Percentiles rank a stretch among this genome's conserved stretches.
Evolutionary conservation across 1,140 invertebrate genomes (phyloP).

Genomic region (Tetranychus urticae): DNA sequence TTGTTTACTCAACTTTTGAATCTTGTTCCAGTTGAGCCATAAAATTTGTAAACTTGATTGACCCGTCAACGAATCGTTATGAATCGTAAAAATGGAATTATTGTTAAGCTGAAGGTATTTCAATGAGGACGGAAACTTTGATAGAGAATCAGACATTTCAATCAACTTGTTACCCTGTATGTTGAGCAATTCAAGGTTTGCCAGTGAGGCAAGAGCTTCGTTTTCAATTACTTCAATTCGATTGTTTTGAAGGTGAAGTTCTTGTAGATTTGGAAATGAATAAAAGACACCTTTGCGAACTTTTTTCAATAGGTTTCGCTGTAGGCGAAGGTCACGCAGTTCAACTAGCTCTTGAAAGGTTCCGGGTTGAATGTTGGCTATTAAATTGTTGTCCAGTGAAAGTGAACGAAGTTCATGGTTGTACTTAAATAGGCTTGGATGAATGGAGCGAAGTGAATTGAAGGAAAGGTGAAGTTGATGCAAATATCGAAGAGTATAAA

Average conservation of each 20-base stretch:
- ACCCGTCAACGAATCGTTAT: slow-evolving; percentile 47
- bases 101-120: slow-evolving; percentile 61
- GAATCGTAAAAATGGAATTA: slow-evolving; percentile 48
- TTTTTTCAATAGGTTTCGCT: slow-evolving; percentile 50
- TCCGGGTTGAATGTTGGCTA: slow-evolving; percentile 47
- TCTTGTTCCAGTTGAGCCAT: slow-evolving; percentile 57
- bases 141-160: slow-evolving; percentile 52
- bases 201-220: slow-evolving; percentile 52
- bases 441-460: slow-evolving; percentile 54
- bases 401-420: slow-evolving; percentile 50
- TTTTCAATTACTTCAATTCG: slow-evolving; percentile 49
- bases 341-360: slow-evolving; percentile 44
- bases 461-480: slow-evolving; percentile 58
- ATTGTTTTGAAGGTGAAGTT: slow-evolving; percentile 68
- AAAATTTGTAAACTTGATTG: slow-evolving; percentile 57
- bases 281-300: slow-evolving; percentile 54
- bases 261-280: slow-evolving; percentile 45
- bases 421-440: slow-evolving; percentile 40
- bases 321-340: slow-evolving; percentile 53
- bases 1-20: slow-evolving; percentile 40
- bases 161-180: slow-evolving; percentile 53
- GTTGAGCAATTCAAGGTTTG: slow-evolving; percentile 63
- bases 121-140: slow-evolving; percentile 33
- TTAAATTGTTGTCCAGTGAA: slow-evolving; percentile 70
- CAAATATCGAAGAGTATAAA: slow-evolving; percentile 42